A percentile compares a stretch with the other conserved stretches of the same genome.
phyloP scores from a whole-genome alignment of 2,888 invertebrate genomes.

The Leptothorax acervorum region DNA sequence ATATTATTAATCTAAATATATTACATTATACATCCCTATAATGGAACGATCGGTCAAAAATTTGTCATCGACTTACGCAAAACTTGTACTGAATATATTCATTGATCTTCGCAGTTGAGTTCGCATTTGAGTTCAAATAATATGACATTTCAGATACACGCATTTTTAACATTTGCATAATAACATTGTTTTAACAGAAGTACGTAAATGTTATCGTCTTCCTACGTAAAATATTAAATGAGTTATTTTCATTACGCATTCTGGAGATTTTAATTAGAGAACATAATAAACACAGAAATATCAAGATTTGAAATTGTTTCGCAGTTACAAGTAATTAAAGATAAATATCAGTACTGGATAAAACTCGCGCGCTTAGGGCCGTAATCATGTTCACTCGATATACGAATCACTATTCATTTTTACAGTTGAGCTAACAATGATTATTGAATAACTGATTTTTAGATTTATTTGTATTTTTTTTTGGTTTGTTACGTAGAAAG shows the following conservation, averaged over 20 bases:
- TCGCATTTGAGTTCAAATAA: not conserved
- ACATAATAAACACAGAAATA: not conserved
- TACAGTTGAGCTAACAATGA: not conserved
- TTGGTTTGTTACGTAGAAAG: not conserved
- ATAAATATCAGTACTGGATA: not conserved
- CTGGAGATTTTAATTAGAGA: slow-evolving; percentile 3
- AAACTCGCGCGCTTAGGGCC: not conserved
- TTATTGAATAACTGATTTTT: slow-evolving; percentile 15
- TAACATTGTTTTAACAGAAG: not conserved
- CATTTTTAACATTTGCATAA: slow-evolving; percentile 3
- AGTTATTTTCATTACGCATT: slow-evolving; percentile 8
- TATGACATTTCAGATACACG: not conserved
- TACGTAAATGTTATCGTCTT: not conserved
- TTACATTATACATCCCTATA: slow-evolving; percentile 19
- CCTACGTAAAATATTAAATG: not conserved
- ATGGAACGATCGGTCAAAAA: slow-evolving; percentile 6
- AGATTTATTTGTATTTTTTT: not conserved
- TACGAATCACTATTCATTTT: slow-evolving; percentile 1
- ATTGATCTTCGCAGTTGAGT: slow-evolving; percentile 2
- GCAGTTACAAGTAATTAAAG: not conserved
- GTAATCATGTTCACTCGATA: not conserved
- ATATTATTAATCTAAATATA: slow-evolving; percentile 28
- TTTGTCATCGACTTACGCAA: slow-evolving; percentile 10
- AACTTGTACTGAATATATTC: slow-evolving; percentile 23
- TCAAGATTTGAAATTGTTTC: not conserved